These are phyloP conservation scores for Rhyzopertha dominica DNA, from an alignment of 1,140 invertebrate species.

Conservation along the genomic window DNA sequence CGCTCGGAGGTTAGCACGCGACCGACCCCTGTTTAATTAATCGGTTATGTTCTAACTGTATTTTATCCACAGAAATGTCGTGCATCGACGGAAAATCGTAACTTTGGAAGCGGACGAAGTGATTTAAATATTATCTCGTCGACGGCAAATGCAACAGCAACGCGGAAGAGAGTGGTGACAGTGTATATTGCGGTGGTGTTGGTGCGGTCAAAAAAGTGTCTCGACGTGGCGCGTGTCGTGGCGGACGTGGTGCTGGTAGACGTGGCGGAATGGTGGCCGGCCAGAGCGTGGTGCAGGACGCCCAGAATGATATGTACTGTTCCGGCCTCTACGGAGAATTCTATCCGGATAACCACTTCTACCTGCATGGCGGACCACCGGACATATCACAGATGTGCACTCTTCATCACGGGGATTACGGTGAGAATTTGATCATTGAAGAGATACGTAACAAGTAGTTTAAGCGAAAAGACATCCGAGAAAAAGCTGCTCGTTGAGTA, in stretches of 20 bases:
- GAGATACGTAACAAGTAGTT: constrained; percentile 8
- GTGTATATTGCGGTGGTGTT: constrained; percentile 12
- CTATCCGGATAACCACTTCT: constrained; percentile 36
- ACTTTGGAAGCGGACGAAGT: too few species aligned
- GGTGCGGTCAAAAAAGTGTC: constrained; percentile 25
- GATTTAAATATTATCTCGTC: too few species aligned
- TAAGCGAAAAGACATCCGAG: neutral
- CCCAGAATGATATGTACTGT: constrained; percentile 42
- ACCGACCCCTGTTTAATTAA: too few species aligned
- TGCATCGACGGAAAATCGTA: too few species aligned
- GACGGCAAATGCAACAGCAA: too few species aligned
- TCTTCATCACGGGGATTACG: constrained; percentile 40
- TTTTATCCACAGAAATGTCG: too few species aligned
- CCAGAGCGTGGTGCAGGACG: constrained; percentile 36
- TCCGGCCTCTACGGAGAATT: constrained; percentile 38
- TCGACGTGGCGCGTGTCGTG: constrained; percentile 19
- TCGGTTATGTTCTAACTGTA: too few species aligned
- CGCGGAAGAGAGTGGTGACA: too few species aligned
- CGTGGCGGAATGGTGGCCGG: constrained; percentile 42
- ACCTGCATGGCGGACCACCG: constrained; percentile 26
- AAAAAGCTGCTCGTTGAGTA: neutral
- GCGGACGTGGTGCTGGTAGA: constrained; percentile 19
- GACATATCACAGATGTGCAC: constrained; percentile 38
- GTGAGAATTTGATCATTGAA: constrained; percentile 25
- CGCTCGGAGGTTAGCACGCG: too few species aligned